Evolutionary conservation across 2,888 invertebrate species (phyloP).

Genomic region (Thelaira solivaga): DNA sequence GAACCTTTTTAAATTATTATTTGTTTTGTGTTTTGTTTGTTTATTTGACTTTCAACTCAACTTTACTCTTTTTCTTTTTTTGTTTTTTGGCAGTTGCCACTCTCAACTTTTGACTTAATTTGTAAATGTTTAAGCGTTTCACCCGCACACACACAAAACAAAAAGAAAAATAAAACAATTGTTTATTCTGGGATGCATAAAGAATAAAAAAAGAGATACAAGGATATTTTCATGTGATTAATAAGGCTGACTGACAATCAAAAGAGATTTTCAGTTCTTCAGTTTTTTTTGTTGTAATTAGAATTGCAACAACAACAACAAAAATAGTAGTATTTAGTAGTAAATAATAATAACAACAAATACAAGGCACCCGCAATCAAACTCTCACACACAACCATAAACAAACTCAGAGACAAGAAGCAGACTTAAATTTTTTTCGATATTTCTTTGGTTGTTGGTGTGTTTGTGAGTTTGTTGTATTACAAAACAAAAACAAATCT

Average conservation of each 20-base stretch:
- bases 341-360: slow-evolving; percentile 12
- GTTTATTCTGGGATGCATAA: slow-evolving; percentile 49
- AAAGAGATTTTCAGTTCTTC: slow-evolving; percentile 37
- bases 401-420: too few relatives aligned
- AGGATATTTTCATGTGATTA: slow-evolving; percentile 56
- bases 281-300: slow-evolving; percentile 3
- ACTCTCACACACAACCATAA: slow-evolving; percentile 56
- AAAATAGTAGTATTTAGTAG: too few relatives aligned
- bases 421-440: too few relatives aligned
- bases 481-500: too few relatives aligned
- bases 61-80: slow-evolving; percentile 26
- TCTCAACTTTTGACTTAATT: slow-evolving; percentile 44
- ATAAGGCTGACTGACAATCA: slow-evolving; percentile 56
- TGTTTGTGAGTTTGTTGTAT: neutral
- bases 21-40: slow-evolving; percentile 65
- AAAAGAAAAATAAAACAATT: slow-evolving; percentile 26
- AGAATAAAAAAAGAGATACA: neutral
- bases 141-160: neutral
- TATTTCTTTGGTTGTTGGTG: too few relatives aligned
- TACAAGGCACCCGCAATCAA: slow-evolving; percentile 53
- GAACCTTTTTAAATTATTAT: slow-evolving; percentile 66
- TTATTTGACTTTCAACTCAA: slow-evolving; percentile 65
- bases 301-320: slow-evolving; percentile 26
- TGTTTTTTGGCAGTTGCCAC: slow-evolving; percentile 16
- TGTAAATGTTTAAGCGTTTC: slow-evolving; percentile 36